Evolutionary conservation across 2,113 vertebrate genomes (phyloP), one percentile per base, ranked within the genome.

Genomic region (Ochotona curzoniae): DNA sequence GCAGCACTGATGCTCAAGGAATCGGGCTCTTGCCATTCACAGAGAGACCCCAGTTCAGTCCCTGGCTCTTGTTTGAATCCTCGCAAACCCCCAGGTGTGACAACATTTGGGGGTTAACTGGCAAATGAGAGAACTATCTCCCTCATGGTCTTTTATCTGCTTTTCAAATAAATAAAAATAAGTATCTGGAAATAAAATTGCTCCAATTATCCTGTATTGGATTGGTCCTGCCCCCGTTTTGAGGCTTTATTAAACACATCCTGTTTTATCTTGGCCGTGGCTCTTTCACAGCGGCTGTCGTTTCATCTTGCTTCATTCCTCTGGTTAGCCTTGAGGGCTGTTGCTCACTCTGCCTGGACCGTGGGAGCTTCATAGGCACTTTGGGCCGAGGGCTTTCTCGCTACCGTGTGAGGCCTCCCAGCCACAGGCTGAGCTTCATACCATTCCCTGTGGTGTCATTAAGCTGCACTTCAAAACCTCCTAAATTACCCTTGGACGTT

Each of bases 401-500:
- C 6, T 75, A 25, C 2, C 28, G 0, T 64, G 54, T 89, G 57
- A 71, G n/a, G 25, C 8, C 15, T 60, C 26, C 44, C 54, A n/a
- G 2, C 1, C 1, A n/a, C 5, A 35, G 2, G 23, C 7, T 71
- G 30, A 30, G 73, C 86, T 66, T 79, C 64, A 38, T 71, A 20
- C 18, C 63, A 30, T 32, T 74, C 32, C 63, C 0, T 69, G 4
- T 83, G 49, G 7, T 57, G n/a, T 6, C 73, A 35, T 79, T 90
- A 71, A 61, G 17, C 13, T 12, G 54, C 26, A 57, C 2, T 71
- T 73, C 63, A 71, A 61, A 78, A 32, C 13, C 12, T 71, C 32
- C 87, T 82, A 87, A 25, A 49, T 86, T 79, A 47, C n/a, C 44
- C 49, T 94, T 81, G 38, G 57, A 78, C 61, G 63, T 87, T 84